Percentiles rank a stretch among this genome's conserved stretches.
Conservation (phyloP, 2,113 vertebrate species). For the Phaethon lepturus region DNA sequence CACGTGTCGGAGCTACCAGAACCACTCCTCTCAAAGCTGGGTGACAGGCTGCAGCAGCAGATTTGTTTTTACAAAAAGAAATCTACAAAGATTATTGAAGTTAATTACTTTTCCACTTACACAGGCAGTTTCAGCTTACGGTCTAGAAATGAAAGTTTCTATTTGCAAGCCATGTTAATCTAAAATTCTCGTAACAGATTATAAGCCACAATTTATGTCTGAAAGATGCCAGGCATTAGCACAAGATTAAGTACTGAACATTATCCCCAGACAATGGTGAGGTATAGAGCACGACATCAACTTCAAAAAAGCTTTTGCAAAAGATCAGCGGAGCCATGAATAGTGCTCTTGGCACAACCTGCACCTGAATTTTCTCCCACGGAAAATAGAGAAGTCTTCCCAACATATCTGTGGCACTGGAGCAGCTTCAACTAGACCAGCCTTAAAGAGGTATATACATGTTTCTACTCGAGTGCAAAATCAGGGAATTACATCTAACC, state of each 20-base stretch:
- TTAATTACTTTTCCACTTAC: constrained; percentile 34
- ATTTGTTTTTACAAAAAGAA: constrained; percentile 14
- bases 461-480: not conserved
- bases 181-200: not conserved
- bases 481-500: not conserved
- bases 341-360: not conserved
- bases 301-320: not conserved
- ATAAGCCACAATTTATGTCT: not conserved
- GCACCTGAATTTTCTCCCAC: not conserved
- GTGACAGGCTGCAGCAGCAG: not conserved
- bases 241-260: not conserved
- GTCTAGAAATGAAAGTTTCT: not conserved
- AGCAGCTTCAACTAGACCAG: not conserved
- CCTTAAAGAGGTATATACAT: not conserved
- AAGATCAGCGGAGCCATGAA: not conserved
- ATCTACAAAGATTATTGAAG: constrained; percentile 2
- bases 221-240: not conserved
- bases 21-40: not conserved
- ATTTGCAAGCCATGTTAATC: not conserved
- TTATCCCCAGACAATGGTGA: not conserved
- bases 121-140: not conserved
- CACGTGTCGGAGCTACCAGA: not conserved
- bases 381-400: not conserved
- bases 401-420: not conserved
- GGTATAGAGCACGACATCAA: not conserved